These are phyloP conservation scores for Mya arenaria DNA, from an alignment of 1,140 invertebrate genomes.

Conservation along the genomic window DNA sequence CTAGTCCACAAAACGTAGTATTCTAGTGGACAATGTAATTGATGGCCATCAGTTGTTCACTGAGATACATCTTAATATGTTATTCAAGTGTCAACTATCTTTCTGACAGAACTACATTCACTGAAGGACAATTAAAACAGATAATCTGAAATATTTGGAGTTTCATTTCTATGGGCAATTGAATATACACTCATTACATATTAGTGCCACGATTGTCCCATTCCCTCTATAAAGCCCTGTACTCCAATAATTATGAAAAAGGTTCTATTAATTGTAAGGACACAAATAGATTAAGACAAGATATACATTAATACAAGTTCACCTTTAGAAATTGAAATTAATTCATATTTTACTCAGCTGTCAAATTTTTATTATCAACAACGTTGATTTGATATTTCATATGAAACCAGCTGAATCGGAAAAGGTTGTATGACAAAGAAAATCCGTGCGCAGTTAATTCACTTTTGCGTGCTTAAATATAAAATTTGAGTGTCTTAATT, in stretches of 20 bases:
- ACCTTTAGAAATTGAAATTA: slow-evolving; percentile 52
- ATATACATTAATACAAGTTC: slow-evolving; percentile 47
- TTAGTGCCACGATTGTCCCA: slow-evolving; percentile 40
- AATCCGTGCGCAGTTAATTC: too few relatives aligned
- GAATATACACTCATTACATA: slow-evolving; percentile 44
- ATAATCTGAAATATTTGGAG: slow-evolving; percentile 43
- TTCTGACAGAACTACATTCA: slow-evolving; percentile 23
- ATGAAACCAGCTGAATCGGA: too few relatives aligned
- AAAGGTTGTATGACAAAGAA: too few relatives aligned
- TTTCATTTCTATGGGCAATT: slow-evolving; percentile 46
- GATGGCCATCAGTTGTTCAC: too few relatives aligned
- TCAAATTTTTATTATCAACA: slow-evolving; percentile 40
- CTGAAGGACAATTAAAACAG: slow-evolving; percentile 34
- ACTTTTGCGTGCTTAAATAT: too few relatives aligned
- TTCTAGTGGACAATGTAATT: too few relatives aligned
- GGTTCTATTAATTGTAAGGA: slow-evolving; percentile 49
- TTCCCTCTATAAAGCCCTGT: too few relatives aligned
- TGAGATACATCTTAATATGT: slow-evolving; percentile 32
- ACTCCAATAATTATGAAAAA: slow-evolving; percentile 33
- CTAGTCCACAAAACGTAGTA: too few relatives aligned
- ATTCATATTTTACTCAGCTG: slow-evolving; percentile 38
- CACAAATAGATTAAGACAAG: slow-evolving; percentile 31
- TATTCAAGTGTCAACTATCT: slow-evolving; percentile 47
- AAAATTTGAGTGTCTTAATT: neutral
- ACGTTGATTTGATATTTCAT: neutral